A percentile compares a stretch with the other conserved stretches of the same genome.
phyloP scores from a whole-genome alignment of 2,797 vertebrate species.

The Ptychobarbus kaznakovi region DNA sequence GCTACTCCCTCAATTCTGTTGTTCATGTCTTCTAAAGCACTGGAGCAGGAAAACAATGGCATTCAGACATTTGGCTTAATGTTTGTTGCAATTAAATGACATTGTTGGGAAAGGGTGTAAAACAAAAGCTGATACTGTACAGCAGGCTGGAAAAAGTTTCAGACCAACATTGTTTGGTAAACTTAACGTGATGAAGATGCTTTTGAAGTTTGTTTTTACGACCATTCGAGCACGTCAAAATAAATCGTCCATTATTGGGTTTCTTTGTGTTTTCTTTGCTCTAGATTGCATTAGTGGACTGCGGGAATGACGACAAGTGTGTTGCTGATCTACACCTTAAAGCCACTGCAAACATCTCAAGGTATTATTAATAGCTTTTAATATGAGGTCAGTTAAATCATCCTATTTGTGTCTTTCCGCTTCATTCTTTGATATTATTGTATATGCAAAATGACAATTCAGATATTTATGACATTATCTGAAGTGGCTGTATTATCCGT shows the following conservation, averaged over 20 bases:
- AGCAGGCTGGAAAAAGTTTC: neutral
- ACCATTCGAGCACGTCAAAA: neutral
- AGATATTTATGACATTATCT: neutral
- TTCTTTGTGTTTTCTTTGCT: neutral
- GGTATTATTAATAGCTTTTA: slow-evolving; percentile 67
- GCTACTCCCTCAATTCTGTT: slow-evolving; percentile 51
- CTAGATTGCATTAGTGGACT: slow-evolving; percentile 86
- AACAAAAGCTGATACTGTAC: neutral
- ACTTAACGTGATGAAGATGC: neutral
- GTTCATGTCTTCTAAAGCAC: slow-evolving; percentile 49
- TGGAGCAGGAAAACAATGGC: slow-evolving; percentile 58
- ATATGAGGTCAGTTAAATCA: neutral
- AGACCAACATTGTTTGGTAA: neutral
- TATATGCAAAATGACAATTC: neutral
- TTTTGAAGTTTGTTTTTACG: neutral
- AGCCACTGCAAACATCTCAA: slow-evolving; percentile 76
- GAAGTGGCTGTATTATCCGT: neutral
- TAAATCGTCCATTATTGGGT: neutral
- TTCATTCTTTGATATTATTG: neutral
- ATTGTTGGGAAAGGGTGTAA: neutral
- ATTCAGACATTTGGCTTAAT: neutral
- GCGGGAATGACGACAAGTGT: slow-evolving; percentile 87
- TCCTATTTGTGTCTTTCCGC: neutral
- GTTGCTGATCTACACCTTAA: slow-evolving; percentile 86
- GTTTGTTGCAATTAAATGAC: neutral